Evolutionary conservation across 2,113 vertebrate genomes (phyloP), one percentile per base, ranked within the genome.

Genomic region (Dolichallabes microphthalmus): DNA sequence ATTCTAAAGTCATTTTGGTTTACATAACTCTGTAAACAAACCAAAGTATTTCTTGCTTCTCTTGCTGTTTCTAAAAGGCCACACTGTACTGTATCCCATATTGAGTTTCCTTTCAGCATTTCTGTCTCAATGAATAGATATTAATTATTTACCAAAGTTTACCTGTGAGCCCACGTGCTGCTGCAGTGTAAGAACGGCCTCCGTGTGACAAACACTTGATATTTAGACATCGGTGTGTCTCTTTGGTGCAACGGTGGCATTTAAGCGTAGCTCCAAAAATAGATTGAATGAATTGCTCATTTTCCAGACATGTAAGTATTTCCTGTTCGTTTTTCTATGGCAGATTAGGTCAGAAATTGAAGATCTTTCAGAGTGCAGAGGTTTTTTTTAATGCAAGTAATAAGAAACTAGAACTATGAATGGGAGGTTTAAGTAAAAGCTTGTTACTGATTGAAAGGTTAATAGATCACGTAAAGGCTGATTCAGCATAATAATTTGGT

Each of bases 391-490:
- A 50, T 83, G 75, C 27, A 17, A 4, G 73, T 39, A 57, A 77
- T 50, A 39, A 12, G 25, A 77, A 80, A 81, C 73, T 75, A 50
- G 75, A 80, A 58, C 57, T 68, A 86, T 87, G 88, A 87, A 87
- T 89, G 83, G 58, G 61, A 76, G 83, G 78, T 85, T 77, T 1
- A 82, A 50, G 63, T 63, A 77, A 73, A 35, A 35, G 45, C 66
- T 80, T 86, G 94, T 94, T 94, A 95, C 94, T 95, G 91, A 95
- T 94, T 95, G 91, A 92, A 90, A 89, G 92, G 90, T 92, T 95
- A 94, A 95, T 94, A 89, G 88, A 93, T 91, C 92, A 92, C 89
- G 93, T 92, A 87, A 45, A 76, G 55, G 85, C 94, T 93, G 93
- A 94, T 92, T 94, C 94, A 94, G 94, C 94, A 93, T 84, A 90